Evolutionary conservation across 2,797 vertebrate genomes (phyloP).

Genomic region (Sebastes baramenuke): DNA sequence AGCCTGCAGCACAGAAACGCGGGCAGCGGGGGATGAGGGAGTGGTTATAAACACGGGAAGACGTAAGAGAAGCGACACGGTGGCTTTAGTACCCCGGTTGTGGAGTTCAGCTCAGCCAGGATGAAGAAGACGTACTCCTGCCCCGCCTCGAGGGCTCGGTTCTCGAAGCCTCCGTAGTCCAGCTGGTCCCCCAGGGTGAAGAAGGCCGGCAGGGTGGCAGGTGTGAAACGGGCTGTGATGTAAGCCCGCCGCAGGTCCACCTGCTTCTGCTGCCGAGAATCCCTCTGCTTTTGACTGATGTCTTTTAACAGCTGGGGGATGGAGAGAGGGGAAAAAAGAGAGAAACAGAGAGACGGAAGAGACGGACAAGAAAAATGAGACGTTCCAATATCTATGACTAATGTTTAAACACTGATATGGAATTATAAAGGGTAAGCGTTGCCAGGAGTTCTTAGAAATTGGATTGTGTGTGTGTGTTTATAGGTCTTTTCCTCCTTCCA

Average conservation of each 20-base stretch:
- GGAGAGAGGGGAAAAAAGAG: neutral
- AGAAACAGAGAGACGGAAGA: neutral
- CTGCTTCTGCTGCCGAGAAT: conserved; percentile 90
- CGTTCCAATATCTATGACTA: conserved; percentile 37
- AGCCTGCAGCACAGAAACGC: conserved; percentile 43
- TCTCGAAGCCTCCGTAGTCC: conserved; percentile 94
- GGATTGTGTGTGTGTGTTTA: conserved; percentile 32
- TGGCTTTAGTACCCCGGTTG: conserved; percentile 84
- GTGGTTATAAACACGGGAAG: neutral
- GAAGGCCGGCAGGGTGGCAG: conserved; percentile 86
- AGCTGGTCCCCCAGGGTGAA: conserved; percentile 96
- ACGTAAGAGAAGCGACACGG: conserved; percentile 22
- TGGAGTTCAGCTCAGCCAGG: conserved; percentile 92
- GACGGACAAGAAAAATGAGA: conserved; percentile 8
- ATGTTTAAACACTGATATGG: conserved; percentile 32
- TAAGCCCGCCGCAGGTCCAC: conserved; percentile 92
- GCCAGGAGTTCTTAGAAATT: conserved; percentile 42
- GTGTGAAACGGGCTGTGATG: conserved; percentile 92
- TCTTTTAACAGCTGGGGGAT: conserved; percentile 89
- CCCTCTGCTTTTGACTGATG: conserved; percentile 87
- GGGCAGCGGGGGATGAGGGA: conserved; percentile 2
- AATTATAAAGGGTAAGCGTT: conserved; percentile 43
- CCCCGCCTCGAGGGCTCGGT: conserved; percentile 91
- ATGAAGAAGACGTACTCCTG: conserved; percentile 96
- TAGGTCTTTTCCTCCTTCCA: conserved; percentile 40